Evolutionary conservation across 2,888 invertebrate genomes (phyloP).

Genomic region (Gnatocerus cornutus): DNA sequence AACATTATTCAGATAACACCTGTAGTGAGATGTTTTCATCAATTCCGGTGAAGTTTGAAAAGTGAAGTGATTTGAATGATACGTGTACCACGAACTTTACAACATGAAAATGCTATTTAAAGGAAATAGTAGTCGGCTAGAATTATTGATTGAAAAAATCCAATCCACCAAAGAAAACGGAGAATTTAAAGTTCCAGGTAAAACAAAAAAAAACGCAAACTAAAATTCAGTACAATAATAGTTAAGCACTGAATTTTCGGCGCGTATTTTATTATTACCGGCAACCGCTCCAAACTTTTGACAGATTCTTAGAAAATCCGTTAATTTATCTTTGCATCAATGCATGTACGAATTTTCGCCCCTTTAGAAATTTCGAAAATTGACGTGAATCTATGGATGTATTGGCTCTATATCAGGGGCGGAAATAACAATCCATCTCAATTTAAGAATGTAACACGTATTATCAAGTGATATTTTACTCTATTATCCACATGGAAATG

Average conservation of each 20-base stretch:
- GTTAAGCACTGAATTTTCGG: slow-evolving; percentile 19
- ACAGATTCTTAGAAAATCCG: no score
- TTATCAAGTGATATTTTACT: slow-evolving; percentile 64
- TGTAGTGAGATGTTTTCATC: slow-evolving; percentile 26
- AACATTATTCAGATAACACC: slow-evolving; percentile 46
- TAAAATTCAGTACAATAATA: slow-evolving; percentile 26
- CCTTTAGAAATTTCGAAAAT: no score
- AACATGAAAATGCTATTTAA: slow-evolving; percentile 83
- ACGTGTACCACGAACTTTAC: slow-evolving; percentile 32
- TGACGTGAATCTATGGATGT: no score
- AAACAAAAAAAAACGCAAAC: slow-evolving; percentile 4
- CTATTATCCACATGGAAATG: slow-evolving; percentile 63
- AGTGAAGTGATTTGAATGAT: slow-evolving; percentile 39
- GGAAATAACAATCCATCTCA: slow-evolving; percentile 46
- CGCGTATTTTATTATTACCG: no score
- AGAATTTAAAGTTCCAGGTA: slow-evolving; percentile 49
- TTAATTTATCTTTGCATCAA: no score
- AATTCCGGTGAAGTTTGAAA: neutral
- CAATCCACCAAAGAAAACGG: slow-evolving; percentile 85
- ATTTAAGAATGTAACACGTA: slow-evolving; percentile 41
- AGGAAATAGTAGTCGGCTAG: slow-evolving; percentile 88
- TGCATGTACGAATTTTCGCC: no score
- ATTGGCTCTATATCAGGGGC: neutral
- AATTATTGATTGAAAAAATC: slow-evolving; percentile 90
- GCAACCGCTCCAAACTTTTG: no score